These are phyloP conservation scores for Daubentonia madagascariensis DNA, from an alignment of 2,113 vertebrate species.

Conservation along the genomic window DNA sequence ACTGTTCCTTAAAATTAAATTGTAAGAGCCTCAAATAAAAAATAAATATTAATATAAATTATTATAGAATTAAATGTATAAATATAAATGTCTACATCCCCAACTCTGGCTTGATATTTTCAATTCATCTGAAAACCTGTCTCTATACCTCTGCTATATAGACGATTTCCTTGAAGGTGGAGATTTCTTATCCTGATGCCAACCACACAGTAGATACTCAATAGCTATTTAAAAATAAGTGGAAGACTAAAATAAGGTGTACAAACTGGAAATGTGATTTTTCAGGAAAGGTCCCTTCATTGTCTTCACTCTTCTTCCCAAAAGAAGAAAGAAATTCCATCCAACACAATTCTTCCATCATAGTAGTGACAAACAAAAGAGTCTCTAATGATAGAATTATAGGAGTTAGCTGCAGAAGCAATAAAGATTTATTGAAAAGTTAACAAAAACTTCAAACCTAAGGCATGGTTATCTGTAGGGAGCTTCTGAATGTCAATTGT, in stretches of 20 bases:
- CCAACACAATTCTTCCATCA: background rate
- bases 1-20: background rate
- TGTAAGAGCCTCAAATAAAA: background rate
- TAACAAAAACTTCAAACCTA: conserved; percentile 3
- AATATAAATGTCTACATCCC: background rate
- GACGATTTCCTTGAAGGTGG: background rate
- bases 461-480: background rate
- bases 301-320: background rate
- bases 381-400: background rate
- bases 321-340: background rate
- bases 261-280: background rate
- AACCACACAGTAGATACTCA: background rate
- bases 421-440: conserved; percentile 20
- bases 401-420: background rate
- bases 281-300: background rate
- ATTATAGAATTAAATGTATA: background rate
- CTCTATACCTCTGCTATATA: background rate
- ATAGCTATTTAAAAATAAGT: background rate
- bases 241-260: background rate
- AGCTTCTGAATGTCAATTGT: background rate
- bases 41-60: background rate
- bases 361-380: background rate
- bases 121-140: background rate
- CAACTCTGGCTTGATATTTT: background rate
- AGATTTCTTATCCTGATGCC: background rate